A percentile compares a stretch with the other conserved stretches of the same genome.
These are phyloP conservation scores for Oenanthe oenanthe DNA, from an alignment of 2,113 vertebrate species.

Conservation along the genomic window DNA sequence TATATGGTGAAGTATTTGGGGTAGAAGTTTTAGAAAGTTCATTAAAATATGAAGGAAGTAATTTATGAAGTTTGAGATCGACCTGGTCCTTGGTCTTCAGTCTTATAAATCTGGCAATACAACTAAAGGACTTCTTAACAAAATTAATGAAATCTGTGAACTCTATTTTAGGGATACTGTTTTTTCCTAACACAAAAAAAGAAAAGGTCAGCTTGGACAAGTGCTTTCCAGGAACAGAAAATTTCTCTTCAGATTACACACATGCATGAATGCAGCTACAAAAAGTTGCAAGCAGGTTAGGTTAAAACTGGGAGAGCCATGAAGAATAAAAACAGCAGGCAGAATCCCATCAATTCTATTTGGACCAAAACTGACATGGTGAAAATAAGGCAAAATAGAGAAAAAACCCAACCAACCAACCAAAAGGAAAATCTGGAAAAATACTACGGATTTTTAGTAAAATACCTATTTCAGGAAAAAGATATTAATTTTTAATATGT, in stretches of 20 bases:
- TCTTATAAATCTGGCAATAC: not conserved
- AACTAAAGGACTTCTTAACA: not conserved
- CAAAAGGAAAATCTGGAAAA: not conserved
- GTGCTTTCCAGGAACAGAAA: not conserved
- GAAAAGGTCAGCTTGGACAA: not conserved
- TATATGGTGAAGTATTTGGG: not conserved
- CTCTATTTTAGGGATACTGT: not conserved
- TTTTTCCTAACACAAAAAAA: not conserved
- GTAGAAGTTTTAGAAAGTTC: not conserved
- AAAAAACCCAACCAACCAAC: not conserved
- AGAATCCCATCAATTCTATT: not conserved
- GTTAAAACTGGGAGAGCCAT: not conserved
- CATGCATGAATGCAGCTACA: not conserved
- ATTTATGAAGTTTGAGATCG: not conserved
- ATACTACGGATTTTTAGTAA: not conserved
- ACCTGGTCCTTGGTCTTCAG: not conserved
- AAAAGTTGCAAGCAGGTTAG: not conserved
- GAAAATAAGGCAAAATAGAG: not conserved
- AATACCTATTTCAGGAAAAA: not conserved
- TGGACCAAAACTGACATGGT: not conserved
- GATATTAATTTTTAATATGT: not conserved
- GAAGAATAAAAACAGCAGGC: not conserved
- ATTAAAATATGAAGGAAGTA: not conserved
- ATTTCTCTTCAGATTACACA: not conserved
- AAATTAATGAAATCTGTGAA: not conserved